Evolutionary conservation across 2,888 invertebrate species (phyloP).

Genomic region (Pherbina coryleti): DNA sequence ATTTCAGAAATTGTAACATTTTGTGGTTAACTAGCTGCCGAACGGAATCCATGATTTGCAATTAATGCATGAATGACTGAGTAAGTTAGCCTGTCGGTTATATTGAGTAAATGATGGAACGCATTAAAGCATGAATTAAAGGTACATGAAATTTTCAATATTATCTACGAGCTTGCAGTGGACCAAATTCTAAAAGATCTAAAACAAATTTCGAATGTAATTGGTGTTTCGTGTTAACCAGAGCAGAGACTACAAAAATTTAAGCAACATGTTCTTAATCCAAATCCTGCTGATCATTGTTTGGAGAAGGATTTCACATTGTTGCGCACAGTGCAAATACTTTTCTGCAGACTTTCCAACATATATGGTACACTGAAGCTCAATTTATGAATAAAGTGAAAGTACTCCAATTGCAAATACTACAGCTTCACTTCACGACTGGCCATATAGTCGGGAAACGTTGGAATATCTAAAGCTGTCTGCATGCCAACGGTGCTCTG

Average conservation of each 20-base stretch:
- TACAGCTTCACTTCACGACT: too few species aligned
- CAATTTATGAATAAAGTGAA: slow-evolving; percentile 59
- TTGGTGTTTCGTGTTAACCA: too few species aligned
- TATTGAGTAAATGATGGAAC: slow-evolving; percentile 24
- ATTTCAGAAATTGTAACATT: slow-evolving; percentile 69
- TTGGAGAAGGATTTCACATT: too few species aligned
- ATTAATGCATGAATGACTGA: slow-evolving; percentile 8
- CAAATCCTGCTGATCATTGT: too few species aligned
- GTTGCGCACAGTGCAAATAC: neutral
- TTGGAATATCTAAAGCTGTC: too few species aligned
- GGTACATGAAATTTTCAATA: too few species aligned
- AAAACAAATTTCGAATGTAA: too few species aligned
- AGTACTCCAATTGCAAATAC: slow-evolving; percentile 65
- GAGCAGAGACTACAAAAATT: too few species aligned
- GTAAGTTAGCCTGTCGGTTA: neutral
- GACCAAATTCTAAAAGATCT: too few species aligned
- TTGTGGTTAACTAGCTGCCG: slow-evolving; percentile 46
- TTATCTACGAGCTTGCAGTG: neutral
- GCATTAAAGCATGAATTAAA: slow-evolving; percentile 24
- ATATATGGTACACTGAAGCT: slow-evolving; percentile 7
- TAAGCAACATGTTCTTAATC: too few species aligned
- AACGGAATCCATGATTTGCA: slow-evolving; percentile 14
- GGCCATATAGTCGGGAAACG: too few species aligned
- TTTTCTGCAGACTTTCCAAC: neutral
- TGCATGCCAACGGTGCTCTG: neutral